Conservation (phyloP, 1,140 invertebrate genomes). For the Drosophila rhopaloa region DNA sequence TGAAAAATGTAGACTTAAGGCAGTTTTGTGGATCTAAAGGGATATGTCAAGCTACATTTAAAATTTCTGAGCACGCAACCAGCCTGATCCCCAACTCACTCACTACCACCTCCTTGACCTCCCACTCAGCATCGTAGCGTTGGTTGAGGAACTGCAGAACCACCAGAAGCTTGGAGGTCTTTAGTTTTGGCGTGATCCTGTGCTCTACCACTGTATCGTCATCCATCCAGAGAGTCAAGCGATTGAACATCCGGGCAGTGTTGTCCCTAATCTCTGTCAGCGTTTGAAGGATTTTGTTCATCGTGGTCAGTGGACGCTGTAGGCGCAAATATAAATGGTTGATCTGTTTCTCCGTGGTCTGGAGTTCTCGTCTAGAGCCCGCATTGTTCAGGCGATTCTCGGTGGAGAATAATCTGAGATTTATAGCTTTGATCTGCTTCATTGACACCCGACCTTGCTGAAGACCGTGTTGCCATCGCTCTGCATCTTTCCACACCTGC, state of each 20-base stretch:
- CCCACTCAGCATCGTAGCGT: slow-evolving; percentile 56
- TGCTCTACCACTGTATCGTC: slow-evolving; percentile 5
- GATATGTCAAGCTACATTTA: too few relatives aligned
- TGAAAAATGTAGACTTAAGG: too few relatives aligned
- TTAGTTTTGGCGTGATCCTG: slow-evolving; percentile 8
- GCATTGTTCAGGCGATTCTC: slow-evolving; percentile 2
- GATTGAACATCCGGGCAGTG: slow-evolving; percentile 15
- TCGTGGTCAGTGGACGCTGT: neutral
- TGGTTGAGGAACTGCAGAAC: slow-evolving; percentile 28
- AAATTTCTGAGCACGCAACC: too few relatives aligned
- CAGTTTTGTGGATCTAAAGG: too few relatives aligned
- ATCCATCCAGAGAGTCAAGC: slow-evolving; percentile 24
- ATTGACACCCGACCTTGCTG: slow-evolving; percentile 2
- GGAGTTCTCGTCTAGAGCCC: neutral
- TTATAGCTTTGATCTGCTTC: neutral
- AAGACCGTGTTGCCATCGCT: slow-evolving; percentile 10
- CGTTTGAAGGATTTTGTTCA: neutral
- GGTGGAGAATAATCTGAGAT: neutral
- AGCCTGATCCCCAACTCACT: slow-evolving; percentile 31
- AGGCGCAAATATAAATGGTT: neutral
- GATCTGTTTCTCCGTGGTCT: neutral
- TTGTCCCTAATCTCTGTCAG: slow-evolving; percentile 6
- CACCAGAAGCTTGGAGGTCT: slow-evolving; percentile 3
- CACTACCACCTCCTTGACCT: slow-evolving; percentile 58
- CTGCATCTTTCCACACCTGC: neutral